Evolutionary conservation across 2,113 vertebrate species (phyloP), one percentile per base, ranked within the genome.

Genomic region (Sebastes fasciatus): DNA sequence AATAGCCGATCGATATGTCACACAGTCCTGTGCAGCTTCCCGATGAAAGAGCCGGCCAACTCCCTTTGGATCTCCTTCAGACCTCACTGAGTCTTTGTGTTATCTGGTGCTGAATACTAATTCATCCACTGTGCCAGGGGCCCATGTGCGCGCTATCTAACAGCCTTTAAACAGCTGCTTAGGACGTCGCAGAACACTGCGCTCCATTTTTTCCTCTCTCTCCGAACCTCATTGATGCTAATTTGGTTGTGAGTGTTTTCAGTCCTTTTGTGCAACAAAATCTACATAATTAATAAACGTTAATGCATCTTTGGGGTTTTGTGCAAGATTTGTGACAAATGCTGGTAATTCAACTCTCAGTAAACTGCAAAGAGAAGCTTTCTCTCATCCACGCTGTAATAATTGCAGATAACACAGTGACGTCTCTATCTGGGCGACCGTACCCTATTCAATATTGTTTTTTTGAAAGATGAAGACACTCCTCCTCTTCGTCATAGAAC

Each of bases 1-100:
- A 80, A 90, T 90, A 86, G 42, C 49, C 51, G 82, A 89, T 94
- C 91, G 63, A 92, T 93, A 91, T 86, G 88, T 92, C 90, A 90
- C 89, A 80, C 74, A 57, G 88, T 72, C 79, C 83, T 82, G 86
- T 88, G 87, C 80, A 19, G 82, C 73, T 87, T 80, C 74, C 57
- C 10, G 4, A 43, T 60, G 60, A 85, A 86, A 71, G 69, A 73
- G 70, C 81, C 23, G 26, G 77, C 52, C 80, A n/a, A 17, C 83
- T 89, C 80, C 73, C 80, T 84, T 74, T 66, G 68, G 78, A 76
- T 91, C 83, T 89, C 91, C 90, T 93, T 92, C 93, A 94, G 83
- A 86, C 92, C 84, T 85, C 86, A 90, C 84, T 72, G 91, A 86
- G 73, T 88, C 73, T 68, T 11, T 23, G 60, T 52, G 81, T 76